Evolutionary conservation across 2,888 invertebrate genomes (phyloP).

Genomic region (Allacma fusca): DNA sequence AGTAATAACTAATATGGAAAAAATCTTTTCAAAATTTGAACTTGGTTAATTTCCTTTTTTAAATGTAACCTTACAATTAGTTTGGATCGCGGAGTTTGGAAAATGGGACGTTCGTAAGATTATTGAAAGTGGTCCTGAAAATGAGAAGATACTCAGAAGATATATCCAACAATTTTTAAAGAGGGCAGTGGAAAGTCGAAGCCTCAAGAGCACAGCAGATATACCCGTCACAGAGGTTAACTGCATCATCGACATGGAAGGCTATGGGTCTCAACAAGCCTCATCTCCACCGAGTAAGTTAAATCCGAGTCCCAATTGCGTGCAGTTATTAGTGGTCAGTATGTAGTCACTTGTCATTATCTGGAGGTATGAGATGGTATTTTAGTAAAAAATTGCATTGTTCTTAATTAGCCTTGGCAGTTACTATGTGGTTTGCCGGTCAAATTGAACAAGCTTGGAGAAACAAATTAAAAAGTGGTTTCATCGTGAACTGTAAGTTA

Average conservation of each 20-base stretch:
- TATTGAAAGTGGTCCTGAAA: constrained; percentile 1
- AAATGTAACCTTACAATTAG: neutral
- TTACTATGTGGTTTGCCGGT: constrained; percentile 22
- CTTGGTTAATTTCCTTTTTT: too few relatives aligned
- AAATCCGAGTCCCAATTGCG: too few relatives aligned
- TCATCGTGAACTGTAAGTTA: constrained; percentile 9
- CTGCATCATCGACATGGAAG: constrained; percentile 28
- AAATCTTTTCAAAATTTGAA: neutral
- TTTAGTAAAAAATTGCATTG: too few relatives aligned
- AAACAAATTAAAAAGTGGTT: constrained; percentile 6
- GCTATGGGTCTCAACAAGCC: constrained; percentile 14
- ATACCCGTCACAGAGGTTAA: constrained; percentile 11
- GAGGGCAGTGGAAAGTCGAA: neutral
- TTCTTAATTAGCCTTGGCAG: neutral
- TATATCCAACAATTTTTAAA: constrained; percentile 18
- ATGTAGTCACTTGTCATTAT: too few relatives aligned
- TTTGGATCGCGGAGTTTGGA: constrained; percentile 29
- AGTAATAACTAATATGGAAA: constrained; percentile 14
- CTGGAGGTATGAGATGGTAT: too few relatives aligned
- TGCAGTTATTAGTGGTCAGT: too few relatives aligned
- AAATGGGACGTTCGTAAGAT: constrained; percentile 21
- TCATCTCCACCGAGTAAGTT: constrained; percentile 7
- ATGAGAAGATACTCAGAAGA: neutral
- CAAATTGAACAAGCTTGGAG: constrained; percentile 31
- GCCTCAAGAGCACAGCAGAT: neutral